A percentile compares a stretch with the other conserved stretches of the same genome.
Evolutionary conservation across 2,888 invertebrate species (phyloP).

Genomic region (Tipula lateralis): DNA sequence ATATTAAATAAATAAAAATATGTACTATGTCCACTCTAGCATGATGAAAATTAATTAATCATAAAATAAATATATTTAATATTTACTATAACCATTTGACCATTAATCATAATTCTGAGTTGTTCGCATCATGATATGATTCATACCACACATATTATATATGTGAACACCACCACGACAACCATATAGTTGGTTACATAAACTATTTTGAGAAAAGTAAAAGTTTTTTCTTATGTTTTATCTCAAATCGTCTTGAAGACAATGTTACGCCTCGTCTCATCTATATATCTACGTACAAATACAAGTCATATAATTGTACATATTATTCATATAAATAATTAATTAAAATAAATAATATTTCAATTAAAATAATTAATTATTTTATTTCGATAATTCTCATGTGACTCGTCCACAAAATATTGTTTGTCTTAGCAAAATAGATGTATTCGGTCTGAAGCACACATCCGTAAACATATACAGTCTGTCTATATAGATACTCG

Average conservation of each 20-base stretch:
- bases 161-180: background rate
- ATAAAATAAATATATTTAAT: background rate
- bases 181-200: background rate
- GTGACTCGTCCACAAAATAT: background rate
- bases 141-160: background rate
- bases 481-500: background rate
- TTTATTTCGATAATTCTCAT: background rate
- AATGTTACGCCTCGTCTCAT: background rate
- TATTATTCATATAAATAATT: background rate
- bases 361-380: conserved; percentile 1
- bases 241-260: background rate
- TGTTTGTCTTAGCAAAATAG: background rate
- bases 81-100: background rate
- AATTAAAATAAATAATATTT: conserved; percentile 24
- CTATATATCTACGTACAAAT: background rate
- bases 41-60: conserved; percentile 24
- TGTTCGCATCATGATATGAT: background rate
- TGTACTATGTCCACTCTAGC: conserved; percentile 1
- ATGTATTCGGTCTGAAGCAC: background rate
- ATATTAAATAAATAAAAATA: background rate
- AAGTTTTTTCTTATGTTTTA: background rate
- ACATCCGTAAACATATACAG: background rate
- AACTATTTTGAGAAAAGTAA: background rate
- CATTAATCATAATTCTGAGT: background rate
- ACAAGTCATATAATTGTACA: background rate